Evolutionary conservation across 2,888 invertebrate species (phyloP).

Genomic region (Phyto melanocephala): DNA sequence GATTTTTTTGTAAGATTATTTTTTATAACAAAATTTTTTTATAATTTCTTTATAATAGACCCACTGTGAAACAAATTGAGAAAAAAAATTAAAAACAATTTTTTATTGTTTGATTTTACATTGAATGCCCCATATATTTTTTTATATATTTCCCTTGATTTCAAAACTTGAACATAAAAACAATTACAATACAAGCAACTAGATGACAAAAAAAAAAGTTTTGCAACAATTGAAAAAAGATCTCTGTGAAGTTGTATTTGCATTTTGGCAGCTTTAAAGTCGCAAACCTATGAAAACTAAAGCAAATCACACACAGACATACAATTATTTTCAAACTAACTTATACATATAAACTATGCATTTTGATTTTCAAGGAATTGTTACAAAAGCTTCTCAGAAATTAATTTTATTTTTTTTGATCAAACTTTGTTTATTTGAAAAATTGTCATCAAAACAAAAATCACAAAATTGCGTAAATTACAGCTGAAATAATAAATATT

Average conservation of each 20-base stretch:
- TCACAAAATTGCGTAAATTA: slow-evolving; percentile 7
- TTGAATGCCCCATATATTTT: too few relatives aligned
- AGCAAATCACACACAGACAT: not conserved
- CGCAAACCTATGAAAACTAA: slow-evolving; percentile 8
- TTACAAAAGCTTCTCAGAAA: not conserved
- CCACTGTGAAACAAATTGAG: too few relatives aligned
- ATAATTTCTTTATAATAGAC: too few relatives aligned
- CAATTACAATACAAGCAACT: slow-evolving; percentile 39
- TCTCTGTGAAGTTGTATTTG: not conserved
- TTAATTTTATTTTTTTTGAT: not conserved
- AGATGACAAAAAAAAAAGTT: slow-evolving; percentile 5
- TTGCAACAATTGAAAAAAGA: slow-evolving; percentile 9
- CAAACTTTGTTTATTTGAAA: not conserved
- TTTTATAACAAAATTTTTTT: too few relatives aligned
- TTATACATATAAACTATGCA: too few relatives aligned
- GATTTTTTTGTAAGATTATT: too few relatives aligned
- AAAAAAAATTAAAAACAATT: too few relatives aligned
- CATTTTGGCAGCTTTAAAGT: not conserved
- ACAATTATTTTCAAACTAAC: too few relatives aligned
- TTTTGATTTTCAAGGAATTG: slow-evolving; percentile 6
- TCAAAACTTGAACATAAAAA: slow-evolving; percentile 36
- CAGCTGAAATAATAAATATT: not conserved
- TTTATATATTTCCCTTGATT: not conserved
- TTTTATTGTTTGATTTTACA: too few relatives aligned
- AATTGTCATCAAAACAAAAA: not conserved